phyloP scores from a whole-genome alignment of 2,797 vertebrate species.

The Sebastolobus altivelis region DNA sequence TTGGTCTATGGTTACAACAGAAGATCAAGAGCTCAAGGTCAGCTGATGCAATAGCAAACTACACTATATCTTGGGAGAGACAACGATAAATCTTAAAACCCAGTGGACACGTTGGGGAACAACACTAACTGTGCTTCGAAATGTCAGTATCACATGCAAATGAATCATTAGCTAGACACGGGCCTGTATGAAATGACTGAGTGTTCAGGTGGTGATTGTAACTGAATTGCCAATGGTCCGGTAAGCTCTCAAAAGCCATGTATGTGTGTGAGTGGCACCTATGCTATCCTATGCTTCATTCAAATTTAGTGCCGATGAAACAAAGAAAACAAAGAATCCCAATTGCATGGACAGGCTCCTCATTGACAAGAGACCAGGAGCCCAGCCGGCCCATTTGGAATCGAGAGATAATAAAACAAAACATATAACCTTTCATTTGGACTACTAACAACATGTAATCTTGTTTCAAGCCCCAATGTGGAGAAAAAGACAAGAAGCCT shows the following conservation, averaged over 20 bases:
- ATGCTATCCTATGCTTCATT: slow-evolving; percentile 29
- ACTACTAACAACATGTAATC: slow-evolving; percentile 72
- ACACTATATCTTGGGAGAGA: slow-evolving; percentile 5
- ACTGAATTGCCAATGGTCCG: slow-evolving; percentile 37
- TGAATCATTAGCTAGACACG: slow-evolving; percentile 54
- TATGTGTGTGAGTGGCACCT: slow-evolving; percentile 37
- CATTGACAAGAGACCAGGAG: slow-evolving; percentile 83
- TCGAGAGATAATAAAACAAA: slow-evolving; percentile 63
- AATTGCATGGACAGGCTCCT: slow-evolving; percentile 85
- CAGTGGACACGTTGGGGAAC: slow-evolving; percentile 14
- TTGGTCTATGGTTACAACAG: slow-evolving; percentile 29
- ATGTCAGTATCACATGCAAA: slow-evolving; percentile 50
- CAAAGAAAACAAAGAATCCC: slow-evolving; percentile 73
- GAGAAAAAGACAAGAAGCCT: slow-evolving; percentile 86
- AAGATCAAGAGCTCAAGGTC: slow-evolving; percentile 54
- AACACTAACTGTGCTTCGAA: slow-evolving; percentile 40
- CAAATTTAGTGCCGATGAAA: slow-evolving; percentile 41
- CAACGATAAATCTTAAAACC: slow-evolving; percentile 14
- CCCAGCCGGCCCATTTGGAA: slow-evolving; percentile 79
- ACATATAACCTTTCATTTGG: slow-evolving; percentile 62
- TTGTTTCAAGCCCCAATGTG: slow-evolving; percentile 88
- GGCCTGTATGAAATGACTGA: slow-evolving; percentile 42
- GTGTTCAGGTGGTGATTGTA: slow-evolving; percentile 24
- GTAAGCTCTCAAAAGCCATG: slow-evolving; percentile 31
- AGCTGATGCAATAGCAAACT: slow-evolving; percentile 24